Evolutionary conservation across 2,797 vertebrate genomes (phyloP).

Genomic region (Xiphophorus birchmanni): DNA sequence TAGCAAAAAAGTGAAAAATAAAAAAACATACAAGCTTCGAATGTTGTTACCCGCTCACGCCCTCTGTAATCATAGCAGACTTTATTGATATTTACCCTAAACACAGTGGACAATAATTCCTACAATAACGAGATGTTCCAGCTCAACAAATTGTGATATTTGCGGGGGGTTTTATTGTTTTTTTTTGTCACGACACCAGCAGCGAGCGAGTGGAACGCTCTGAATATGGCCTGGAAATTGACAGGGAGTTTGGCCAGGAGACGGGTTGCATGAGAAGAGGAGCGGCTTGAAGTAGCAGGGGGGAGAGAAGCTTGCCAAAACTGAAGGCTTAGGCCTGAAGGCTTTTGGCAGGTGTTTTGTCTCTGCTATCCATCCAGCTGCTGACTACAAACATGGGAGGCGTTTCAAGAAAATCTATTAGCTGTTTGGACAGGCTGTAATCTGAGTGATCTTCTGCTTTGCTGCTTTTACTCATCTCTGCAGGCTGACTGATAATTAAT

Average conservation of each 20-base stretch:
- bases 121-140: conserved; percentile 67
- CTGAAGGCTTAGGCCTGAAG: conserved; percentile 63
- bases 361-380: conserved; percentile 74
- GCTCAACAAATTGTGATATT: conserved; percentile 65
- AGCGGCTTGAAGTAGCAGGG: conserved; percentile 67
- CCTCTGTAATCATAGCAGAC: conserved; percentile 46
- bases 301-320: conserved; percentile 65
- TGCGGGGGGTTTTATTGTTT: conserved; percentile 49
- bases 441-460: conserved; percentile 40
- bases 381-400: conserved; percentile 65
- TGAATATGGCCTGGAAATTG: conserved; percentile 68
- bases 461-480: conserved; percentile 31
- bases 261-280: conserved; percentile 70
- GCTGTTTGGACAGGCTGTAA: conserved; percentile 44
- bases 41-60: conserved; percentile 44
- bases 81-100: conserved; percentile 47
- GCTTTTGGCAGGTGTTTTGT: conserved; percentile 74
- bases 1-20: not conserved
- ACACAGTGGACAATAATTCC: conserved; percentile 56
- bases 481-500: conserved; percentile 7
- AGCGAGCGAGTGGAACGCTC: conserved; percentile 46
- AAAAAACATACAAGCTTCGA: conserved; percentile 35
- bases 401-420: conserved; percentile 63
- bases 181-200: conserved; percentile 57
- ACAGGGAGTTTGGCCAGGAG: conserved; percentile 59